Percentiles rank a stretch among this genome's conserved stretches.
These are phyloP conservation scores for Heterohyrax brucei DNA, from an alignment of 2,797 vertebrate genomes.

Conservation along the genomic window DNA sequence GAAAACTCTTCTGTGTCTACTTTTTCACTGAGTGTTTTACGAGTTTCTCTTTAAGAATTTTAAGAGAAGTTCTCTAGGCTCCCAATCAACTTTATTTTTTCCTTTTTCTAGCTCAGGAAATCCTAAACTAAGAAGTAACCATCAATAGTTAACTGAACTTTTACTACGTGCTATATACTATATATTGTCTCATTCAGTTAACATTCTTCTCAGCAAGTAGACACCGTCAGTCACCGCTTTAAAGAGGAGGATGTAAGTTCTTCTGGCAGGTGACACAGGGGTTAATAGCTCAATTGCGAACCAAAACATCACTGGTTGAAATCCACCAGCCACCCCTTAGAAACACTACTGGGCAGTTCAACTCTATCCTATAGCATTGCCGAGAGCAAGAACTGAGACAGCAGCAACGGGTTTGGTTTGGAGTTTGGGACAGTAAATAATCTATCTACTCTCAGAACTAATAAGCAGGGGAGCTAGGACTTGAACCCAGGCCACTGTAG, in stretches of 20 bases:
- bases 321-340: too few species aligned
- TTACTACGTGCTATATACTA: not conserved
- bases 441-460: not conserved
- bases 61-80: conserved; percentile 34
- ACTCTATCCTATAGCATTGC: not conserved
- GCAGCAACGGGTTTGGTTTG: not conserved
- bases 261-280: not conserved
- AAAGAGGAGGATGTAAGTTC: conserved; percentile 10
- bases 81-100: conserved; percentile 38
- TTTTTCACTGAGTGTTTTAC: not conserved
- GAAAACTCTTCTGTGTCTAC: not conserved
- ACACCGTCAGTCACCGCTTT: not conserved
- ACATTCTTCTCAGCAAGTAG: not conserved
- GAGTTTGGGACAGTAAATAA: not conserved
- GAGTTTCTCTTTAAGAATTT: conserved; percentile 26
- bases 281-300: too few species aligned
- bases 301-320: too few species aligned
- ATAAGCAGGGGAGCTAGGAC: not conserved
- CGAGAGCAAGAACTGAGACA: too few species aligned
- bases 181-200: conserved; percentile 49
- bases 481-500: not conserved
- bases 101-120: conserved; percentile 51
- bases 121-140: not conserved
- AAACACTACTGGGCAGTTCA: too few species aligned
- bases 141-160: conserved; percentile 10